Evolutionary conservation across 2,888 invertebrate species (phyloP), one percentile per base, ranked within the genome.

Genomic region (Plebejus melissa): DNA sequence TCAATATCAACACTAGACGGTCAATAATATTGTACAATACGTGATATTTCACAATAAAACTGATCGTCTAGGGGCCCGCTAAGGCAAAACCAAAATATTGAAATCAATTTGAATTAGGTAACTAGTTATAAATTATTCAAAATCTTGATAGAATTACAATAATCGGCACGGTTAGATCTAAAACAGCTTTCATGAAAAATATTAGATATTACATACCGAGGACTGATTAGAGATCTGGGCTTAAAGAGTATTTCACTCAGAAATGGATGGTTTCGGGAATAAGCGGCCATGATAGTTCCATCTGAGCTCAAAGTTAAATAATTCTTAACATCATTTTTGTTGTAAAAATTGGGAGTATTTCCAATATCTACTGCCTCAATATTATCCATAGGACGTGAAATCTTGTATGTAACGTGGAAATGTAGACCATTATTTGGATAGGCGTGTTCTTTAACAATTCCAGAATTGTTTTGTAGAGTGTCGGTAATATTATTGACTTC

Each of bases 261-360:
- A 77, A 92, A 87, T 9, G 88, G 90, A 81, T 93, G 91, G 38
- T 84, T 79, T 41, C 79, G 83, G 1, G 86, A 81, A 4, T 88
- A 82, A 36, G 89, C 86, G 41, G 92, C 87, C 4, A 92, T 79
- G 79, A 92, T 91, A n/a, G 78, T 77, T 3, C 92, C 92, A 70
- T 88, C 87, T n/a, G 83, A 78, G 69, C 85, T 85, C 16, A 92
- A 80, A 13, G 89, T 85, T 0, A 91, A 82, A 72, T 88, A 79
- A 28, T 80, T 78, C 0, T 74, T 76, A 6, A 69, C 74, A 38
- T 75, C 74, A 32, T 74, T 74, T 22, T 75, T 74, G 60, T 65
- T 74, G 6, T 74, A 28, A 16, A 38, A 7, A 71, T 75, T 38
- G 16, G 36, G 28, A 1, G 57, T 32, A 57, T 32, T 32, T 50